Conservation (phyloP, 2,888 invertebrate genomes). For the Didymodactylos carnosus region DNA sequence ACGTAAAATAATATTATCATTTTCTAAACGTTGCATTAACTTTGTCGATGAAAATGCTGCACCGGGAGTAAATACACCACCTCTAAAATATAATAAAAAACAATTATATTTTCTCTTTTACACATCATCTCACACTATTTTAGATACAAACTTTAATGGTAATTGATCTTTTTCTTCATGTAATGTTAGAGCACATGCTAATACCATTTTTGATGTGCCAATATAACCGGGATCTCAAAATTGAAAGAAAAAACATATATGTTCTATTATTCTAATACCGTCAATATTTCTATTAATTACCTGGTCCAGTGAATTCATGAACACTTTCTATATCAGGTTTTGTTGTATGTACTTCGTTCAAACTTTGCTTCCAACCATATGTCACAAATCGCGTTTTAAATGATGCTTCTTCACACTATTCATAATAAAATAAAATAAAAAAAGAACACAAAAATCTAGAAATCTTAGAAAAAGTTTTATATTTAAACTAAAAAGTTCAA, state of each 20-base stretch:
- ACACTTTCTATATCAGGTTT: constrained; percentile 42
- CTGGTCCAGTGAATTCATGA: constrained; percentile 42
- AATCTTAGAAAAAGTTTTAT: background rate
- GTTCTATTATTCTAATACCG: background rate
- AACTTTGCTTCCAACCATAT: no score
- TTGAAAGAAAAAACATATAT: constrained; percentile 21
- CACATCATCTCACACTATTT: background rate
- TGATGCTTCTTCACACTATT: constrained; percentile 40
- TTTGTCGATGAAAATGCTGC: constrained; percentile 62
- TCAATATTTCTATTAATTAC: constrained; percentile 18
- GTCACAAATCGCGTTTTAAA: constrained; percentile 54
- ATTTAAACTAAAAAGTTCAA: constrained; percentile 17
- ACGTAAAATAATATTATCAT: constrained; percentile 42
- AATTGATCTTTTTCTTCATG: constrained; percentile 54
- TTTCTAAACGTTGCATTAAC: constrained; percentile 51
- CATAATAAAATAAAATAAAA: background rate
- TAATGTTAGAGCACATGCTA: constrained; percentile 53
- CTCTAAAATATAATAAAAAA: constrained; percentile 40
- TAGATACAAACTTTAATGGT: constrained; percentile 45
- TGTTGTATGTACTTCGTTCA: constrained; percentile 49
- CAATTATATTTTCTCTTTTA: constrained; percentile 16
- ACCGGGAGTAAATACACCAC: constrained; percentile 67
- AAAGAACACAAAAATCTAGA: background rate
- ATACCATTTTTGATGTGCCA: constrained; percentile 51
- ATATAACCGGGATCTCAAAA: constrained; percentile 60